Evolutionary conservation across 2,797 vertebrate genomes (phyloP).

Genomic region (Chelmon rostratus): DNA sequence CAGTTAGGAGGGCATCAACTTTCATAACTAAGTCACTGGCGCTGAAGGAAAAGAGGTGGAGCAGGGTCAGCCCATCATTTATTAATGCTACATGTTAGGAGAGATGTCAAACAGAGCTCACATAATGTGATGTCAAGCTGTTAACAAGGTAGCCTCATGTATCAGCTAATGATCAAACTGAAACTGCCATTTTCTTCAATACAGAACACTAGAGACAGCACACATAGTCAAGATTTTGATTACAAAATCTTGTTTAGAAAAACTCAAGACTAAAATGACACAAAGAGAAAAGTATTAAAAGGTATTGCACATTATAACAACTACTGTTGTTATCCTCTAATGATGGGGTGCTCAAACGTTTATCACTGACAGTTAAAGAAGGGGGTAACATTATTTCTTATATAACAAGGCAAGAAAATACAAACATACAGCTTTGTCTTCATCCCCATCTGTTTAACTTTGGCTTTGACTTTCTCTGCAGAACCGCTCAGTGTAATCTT

Average conservation of each 20-base stretch:
- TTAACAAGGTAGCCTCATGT: constrained; percentile 31
- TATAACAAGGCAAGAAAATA: constrained; percentile 44
- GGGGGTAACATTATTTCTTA: background rate
- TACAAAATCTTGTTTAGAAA: too few species aligned
- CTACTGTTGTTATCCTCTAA: background rate
- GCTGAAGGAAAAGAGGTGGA: constrained; percentile 72
- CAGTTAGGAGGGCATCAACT: constrained; percentile 91
- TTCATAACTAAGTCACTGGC: constrained; percentile 96
- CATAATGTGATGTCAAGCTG: constrained; percentile 35
- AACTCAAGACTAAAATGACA: background rate
- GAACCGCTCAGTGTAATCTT: constrained; percentile 90
- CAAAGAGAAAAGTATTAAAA: background rate
- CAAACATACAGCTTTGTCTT: constrained; percentile 89
- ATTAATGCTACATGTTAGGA: constrained; percentile 38
- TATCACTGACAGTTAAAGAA: background rate
- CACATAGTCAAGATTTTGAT: background rate
- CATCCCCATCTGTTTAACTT: constrained; percentile 90
- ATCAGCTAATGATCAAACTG: constrained; percentile 2
- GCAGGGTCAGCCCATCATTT: constrained; percentile 45
- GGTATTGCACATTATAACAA: background rate
- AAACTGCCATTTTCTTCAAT: background rate
- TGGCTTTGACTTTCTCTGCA: constrained; percentile 90
- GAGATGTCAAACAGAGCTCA: constrained; percentile 36
- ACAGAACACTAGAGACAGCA: background rate
- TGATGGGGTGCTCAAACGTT: background rate